Evolutionary conservation across 1,140 invertebrate genomes (phyloP).

Genomic region (Solenopsis invicta): DNA sequence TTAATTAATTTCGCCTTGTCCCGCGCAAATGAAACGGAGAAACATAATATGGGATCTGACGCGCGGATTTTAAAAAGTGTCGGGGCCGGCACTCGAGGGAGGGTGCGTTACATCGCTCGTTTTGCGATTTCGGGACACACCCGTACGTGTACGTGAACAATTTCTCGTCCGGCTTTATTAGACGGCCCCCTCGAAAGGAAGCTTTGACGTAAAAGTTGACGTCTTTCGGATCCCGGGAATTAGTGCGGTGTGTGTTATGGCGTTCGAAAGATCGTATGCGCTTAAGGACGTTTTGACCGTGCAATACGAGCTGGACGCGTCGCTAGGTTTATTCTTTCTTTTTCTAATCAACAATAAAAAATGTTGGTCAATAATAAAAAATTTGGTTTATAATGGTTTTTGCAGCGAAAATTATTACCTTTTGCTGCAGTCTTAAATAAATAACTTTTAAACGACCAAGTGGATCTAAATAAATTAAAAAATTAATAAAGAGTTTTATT

Average conservation of each 20-base stretch:
- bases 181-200: background rate
- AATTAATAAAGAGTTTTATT: no score
- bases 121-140: conserved; percentile 21
- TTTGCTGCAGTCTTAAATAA: no score
- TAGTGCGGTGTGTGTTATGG: background rate
- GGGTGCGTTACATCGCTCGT: conserved; percentile 22
- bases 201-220: background rate
- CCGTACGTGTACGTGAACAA: background rate
- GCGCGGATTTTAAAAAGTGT: conserved; percentile 66
- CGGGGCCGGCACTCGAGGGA: conserved; percentile 1
- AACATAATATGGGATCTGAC: conserved; percentile 80
- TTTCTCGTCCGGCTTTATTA: background rate
- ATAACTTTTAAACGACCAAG: no score
- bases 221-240: background rate
- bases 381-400: no score
- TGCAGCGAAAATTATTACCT: no score
- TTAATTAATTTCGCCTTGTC: conserved; percentile 82
- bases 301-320: no score
- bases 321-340: no score
- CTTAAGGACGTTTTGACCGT: no score
- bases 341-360: no score
- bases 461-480: no score
- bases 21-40: conserved; percentile 79
- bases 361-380: no score
- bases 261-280: background rate